Evolutionary conservation across 2,797 vertebrate species (phyloP), one percentile per base, ranked within the genome.

Genomic region (Danio tinwini): DNA sequence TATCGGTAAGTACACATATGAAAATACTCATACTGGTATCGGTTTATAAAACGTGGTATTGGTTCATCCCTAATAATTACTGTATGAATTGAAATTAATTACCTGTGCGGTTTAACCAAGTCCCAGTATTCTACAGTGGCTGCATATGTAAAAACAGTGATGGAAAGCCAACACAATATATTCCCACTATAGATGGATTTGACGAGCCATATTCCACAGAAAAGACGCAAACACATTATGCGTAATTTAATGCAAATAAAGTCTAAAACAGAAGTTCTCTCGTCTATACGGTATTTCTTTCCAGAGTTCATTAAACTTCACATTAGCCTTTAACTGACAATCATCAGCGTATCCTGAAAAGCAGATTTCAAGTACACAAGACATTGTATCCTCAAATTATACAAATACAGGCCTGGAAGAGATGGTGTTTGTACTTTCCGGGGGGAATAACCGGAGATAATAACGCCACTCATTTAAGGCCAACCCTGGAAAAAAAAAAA

Each of bases 391-490:
- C 58, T 69, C 67, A 61, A 61, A 78, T 69, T 61, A 69, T 39
- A 69, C 29, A 65, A 64, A 78, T 39, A 40, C 55, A 59, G 29
- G 65, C n/a, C 45, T 69, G 42, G 37, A 55, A 45, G 62, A 50
- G 56, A 65, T 6, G 37, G 16, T 83, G 39, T 77, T 75, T 74
- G 62, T 63, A 49, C 42, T 81, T 75, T 80, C 47, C 77, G 21
- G 50, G 49, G 7, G 70, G 75, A 80, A 62, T 81, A 74, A 81
- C 81, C 65, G 16, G 40, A 82, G 82, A 74, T 69, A 63, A 84
- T 83, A 45, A 83, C 14, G 8, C 61, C 58, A 55, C 76, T 74
- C 74, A 81, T 85, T 82, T 72, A 61, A 83, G 87, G 74, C 42
- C 59, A 75, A 42, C 50, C 56, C 52, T 62, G 68, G 58, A 71